phyloP scores from a whole-genome alignment of 2,797 vertebrate species.

The Betta splendens region DNA sequence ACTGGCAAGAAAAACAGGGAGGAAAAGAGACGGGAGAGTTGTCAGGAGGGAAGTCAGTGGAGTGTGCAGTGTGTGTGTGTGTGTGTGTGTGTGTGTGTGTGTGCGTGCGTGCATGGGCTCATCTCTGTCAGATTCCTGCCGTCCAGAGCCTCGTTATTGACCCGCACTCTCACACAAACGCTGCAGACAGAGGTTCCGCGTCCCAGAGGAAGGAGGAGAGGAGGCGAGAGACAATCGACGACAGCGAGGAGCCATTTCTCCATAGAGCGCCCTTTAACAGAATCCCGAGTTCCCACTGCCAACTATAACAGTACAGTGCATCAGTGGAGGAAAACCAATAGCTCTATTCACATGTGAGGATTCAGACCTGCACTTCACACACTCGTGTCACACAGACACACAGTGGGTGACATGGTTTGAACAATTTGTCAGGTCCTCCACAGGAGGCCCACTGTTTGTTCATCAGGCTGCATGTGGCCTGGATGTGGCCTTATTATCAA shows the following conservation, averaged over 20 bases:
- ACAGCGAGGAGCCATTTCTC: slow-evolving; percentile 16
- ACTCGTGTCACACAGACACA: too few relatives aligned
- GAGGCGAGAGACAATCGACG: not conserved
- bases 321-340: not conserved
- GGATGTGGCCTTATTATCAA: slow-evolving; percentile 31
- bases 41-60: slow-evolving; percentile 24
- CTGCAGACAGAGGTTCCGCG: slow-evolving; percentile 4
- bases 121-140: slow-evolving; percentile 21
- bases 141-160: slow-evolving; percentile 22
- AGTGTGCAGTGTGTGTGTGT: slow-evolving; percentile 1
- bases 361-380: not conserved
- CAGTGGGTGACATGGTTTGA: too few relatives aligned
- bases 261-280: slow-evolving; percentile 17
- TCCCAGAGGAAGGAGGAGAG: slow-evolving; percentile 29
- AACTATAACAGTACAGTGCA: not conserved
- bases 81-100: not conserved
- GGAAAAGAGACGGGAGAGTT: slow-evolving; percentile 10
- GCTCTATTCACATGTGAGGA: slow-evolving; percentile 1
- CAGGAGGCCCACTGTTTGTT: slow-evolving; percentile 21
- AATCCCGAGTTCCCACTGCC: slow-evolving; percentile 13
- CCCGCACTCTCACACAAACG: slow-evolving; percentile 12
- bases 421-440: slow-evolving; percentile 12
- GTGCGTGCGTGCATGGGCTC: not conserved
- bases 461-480: slow-evolving; percentile 2
- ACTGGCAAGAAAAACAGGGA: slow-evolving; percentile 71